Evolutionary conservation across 1,140 invertebrate genomes (phyloP).

Genomic region (Drosophila pallidifrons): DNA sequence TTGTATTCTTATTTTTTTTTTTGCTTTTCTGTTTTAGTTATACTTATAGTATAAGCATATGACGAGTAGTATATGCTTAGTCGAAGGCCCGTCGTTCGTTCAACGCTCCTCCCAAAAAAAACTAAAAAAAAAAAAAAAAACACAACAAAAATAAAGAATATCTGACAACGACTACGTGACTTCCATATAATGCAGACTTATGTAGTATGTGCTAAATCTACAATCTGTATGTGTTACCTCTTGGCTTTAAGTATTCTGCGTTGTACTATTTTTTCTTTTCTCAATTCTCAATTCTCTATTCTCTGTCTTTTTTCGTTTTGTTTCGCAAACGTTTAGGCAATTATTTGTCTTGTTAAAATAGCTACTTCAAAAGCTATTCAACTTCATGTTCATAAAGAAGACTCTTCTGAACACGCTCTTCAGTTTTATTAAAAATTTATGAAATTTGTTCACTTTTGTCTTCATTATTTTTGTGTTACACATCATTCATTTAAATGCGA

Average conservation of each 20-base stretch:
- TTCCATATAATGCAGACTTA: slow-evolving; percentile 13
- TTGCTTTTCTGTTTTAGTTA: slow-evolving; percentile 1
- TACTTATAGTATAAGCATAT: slow-evolving; percentile 10
- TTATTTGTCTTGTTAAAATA: background rate
- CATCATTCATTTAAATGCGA: too few species aligned
- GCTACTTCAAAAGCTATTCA: background rate
- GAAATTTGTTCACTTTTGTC: too few species aligned
- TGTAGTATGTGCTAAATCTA: background rate
- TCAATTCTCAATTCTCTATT: background rate
- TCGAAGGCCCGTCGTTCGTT: slow-evolving; percentile 21
- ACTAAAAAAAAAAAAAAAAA: slow-evolving; percentile 2
- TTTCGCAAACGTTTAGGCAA: background rate
- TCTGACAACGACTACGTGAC: slow-evolving; percentile 27
- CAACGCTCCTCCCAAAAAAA: slow-evolving; percentile 16
- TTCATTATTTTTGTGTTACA: too few species aligned
- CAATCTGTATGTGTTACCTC: background rate
- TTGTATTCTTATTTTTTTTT: slow-evolving; percentile 10
- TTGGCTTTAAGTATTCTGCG: background rate
- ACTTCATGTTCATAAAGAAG: too few species aligned
- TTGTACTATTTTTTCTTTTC: background rate
- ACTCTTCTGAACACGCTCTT: too few species aligned
- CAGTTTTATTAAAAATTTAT: too few species aligned
- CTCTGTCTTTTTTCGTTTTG: background rate
- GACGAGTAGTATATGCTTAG: slow-evolving; percentile 3
- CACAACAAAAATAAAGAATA: slow-evolving; percentile 17